Base-by-base conservation (phyloP, 2,113 vertebrate genomes). In the Cyanocitta stelleri region DNA sequence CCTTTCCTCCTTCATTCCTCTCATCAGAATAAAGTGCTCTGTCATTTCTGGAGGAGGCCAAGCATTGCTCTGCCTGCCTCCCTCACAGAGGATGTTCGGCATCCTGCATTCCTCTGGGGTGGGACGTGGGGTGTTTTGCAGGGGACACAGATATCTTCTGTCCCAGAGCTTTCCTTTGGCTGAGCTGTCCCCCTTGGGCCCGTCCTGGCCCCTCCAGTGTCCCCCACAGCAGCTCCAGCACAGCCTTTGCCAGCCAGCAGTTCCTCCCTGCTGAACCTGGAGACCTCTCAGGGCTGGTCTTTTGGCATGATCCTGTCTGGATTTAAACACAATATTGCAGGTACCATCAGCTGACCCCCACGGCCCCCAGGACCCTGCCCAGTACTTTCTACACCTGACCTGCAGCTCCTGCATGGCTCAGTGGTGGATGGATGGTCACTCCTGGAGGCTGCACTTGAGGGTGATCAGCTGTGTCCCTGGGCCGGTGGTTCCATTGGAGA, bases 381-480 rank as follows among this genome's bases (percentile, higher is more conserved):
- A 41, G 72, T 11, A 33, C 3, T 33, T 48, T 11, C 59, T 11
- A 3, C 16, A 3, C 20, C 81, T 16, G 67, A 9, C n/a, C 77
- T 41, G 54, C 55, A 32, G 1, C 43, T 54, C 41, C 80, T 78
- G 55, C 26, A 1, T 5, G 58, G 71, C 51, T 51, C 35, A 0
- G 5, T 6, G 66, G 6, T 5, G 19, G n/a, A 0, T 4, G 5
- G 35, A 13, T 11, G 69, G 54, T n/a, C 67, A 2, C 37, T 48
- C 22, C 87, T 29, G 56, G 48, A 27, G 66, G 21, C 61, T 26
- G 5, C 43, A 30, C 41, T 62, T 13, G 23, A 19, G 52, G 67
- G 18, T 23, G 54, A 3, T 3, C 2, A 0, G 46, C 35, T 0
- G 0, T 16, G 29, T 55, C 59, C 55, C 54, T 27, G 13, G n/a